These are phyloP conservation scores for Monarcha castaneiventris DNA, from an alignment of 2,113 vertebrate species.

Conservation along the genomic window DNA sequence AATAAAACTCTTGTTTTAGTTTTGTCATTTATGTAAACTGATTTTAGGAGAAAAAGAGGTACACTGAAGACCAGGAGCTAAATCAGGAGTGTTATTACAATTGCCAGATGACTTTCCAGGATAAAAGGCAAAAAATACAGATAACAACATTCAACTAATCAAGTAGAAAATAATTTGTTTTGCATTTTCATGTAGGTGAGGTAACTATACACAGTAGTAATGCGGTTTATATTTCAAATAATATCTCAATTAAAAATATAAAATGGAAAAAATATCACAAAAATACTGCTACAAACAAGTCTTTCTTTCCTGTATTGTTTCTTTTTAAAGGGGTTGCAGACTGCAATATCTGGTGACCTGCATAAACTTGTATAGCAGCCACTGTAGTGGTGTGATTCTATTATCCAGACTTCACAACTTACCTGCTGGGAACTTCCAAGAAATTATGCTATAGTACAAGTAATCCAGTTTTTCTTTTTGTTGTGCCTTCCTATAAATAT, in stretches of 20 bases:
- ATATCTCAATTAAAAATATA: not conserved
- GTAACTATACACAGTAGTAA: not conserved
- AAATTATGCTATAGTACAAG: not conserved
- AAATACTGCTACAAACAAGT: not conserved
- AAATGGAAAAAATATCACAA: not conserved
- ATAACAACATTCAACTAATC: not conserved
- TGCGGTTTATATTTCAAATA: not conserved
- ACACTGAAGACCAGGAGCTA: not conserved
- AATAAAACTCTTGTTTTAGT: not conserved
- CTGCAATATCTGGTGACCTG: constrained; percentile 39
- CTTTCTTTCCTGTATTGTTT: constrained; percentile 11
- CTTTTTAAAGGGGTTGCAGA: not conserved
- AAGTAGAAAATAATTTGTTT: not conserved
- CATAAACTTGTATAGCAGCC: constrained; percentile 41
- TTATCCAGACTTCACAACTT: constrained; percentile 44
- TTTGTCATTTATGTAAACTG: not conserved
- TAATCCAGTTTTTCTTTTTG: constrained; percentile 1
- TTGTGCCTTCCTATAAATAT: not conserved
- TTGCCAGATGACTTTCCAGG: not conserved
- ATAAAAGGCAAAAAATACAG: not conserved
- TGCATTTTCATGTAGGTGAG: not conserved
- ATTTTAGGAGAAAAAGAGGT: not conserved
- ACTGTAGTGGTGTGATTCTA: constrained; percentile 37
- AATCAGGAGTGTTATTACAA: not conserved
- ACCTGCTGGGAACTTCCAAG: constrained; percentile 51